Conservation (phyloP, 2,113 vertebrate species). For the Danio rerio region GRCz12tu NC_133194.1:14516501-14517000, state of each 20-base stretch:
- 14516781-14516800: not conserved
- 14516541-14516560: not conserved
- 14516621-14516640: not conserved
- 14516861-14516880: slow-evolving; percentile 63
- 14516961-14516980: not conserved
- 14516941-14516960: slow-evolving; percentile 56
- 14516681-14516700: not conserved
- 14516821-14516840: not conserved
- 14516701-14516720: not conserved
- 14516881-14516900: slow-evolving; percentile 56
- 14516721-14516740: not conserved
- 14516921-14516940: slow-evolving; percentile 45
- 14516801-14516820: no score
- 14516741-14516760: not conserved
- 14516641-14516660: not conserved
- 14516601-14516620: slow-evolving; percentile 23
- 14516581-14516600: slow-evolving; percentile 17
- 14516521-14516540: not conserved
- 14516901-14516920: slow-evolving; percentile 33
- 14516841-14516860: slow-evolving; percentile 19
- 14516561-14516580: slow-evolving; percentile 30
- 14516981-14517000: no score
- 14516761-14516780: not conserved
- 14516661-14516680: not conserved
- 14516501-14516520: not conserved